Base-by-base conservation (phyloP, 2,797 vertebrate species). In the Pseudochromis fuscus region DNA sequence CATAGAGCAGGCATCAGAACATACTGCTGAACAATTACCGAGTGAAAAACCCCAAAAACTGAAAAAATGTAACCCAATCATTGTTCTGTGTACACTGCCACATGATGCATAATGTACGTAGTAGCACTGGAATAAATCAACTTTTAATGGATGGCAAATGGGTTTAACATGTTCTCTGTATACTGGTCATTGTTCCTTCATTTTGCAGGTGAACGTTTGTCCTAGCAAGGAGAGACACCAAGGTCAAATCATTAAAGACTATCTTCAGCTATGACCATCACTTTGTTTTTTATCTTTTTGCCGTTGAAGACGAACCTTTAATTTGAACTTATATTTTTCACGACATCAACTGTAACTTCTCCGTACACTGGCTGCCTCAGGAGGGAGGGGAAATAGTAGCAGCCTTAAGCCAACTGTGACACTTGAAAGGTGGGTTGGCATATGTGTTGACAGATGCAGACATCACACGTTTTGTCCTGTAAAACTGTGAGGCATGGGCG, bases 31-130 rank as follows among this genome's bases (percentile, higher is more conserved):
- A 81, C 67, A 88, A 84, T 56, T 81, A 71, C 65, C 70, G 70
- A 83, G 67, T 77, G 61, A 77, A 81, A 61, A 48, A 24, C 50
- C 4, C 80, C 67, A 8, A 80, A 82, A 88, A 79, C 67, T 84
- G 79, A 85, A 72, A 68, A 64, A 89, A 82, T 86, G 88, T 89
- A 88, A 84, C 81, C 83, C 84, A 83, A 81, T 85, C 88, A 89
- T 90, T 92, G 91, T 92, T 92, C 90, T 93, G 89, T 94, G 90
- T 91, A 90, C 90, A 92, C 91, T 92, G 90, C 92, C 91, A 90
- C 88, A 83, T 86, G 86, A 87, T 86, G 76, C 92, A 91, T 91
- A 87, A 88, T 89, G 89, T 92, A 90, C 86, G 86, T 92, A 89
- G 87, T 89, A 93, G 87, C 87, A 88, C 88, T 89, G 86, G 92